A percentile compares a stretch with the other conserved stretches of the same genome.
Conservation (phyloP, 2,797 vertebrate species). For the Streptopelia turtur region DNA sequence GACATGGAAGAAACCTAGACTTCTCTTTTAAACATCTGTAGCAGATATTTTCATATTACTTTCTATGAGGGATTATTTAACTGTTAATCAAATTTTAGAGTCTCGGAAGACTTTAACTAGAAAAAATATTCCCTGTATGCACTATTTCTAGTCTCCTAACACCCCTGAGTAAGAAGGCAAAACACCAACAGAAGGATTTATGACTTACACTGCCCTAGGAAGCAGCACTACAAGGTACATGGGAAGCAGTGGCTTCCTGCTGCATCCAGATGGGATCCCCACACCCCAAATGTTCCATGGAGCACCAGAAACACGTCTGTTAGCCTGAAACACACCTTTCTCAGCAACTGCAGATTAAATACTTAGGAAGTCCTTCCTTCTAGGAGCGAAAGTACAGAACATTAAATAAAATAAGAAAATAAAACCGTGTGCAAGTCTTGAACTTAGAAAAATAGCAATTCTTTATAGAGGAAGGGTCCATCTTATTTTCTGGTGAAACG, state of each 20-base stretch:
- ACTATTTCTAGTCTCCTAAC: background rate
- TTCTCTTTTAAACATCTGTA: background rate
- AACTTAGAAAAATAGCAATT: background rate
- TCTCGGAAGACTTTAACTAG: background rate
- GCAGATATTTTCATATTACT: background rate
- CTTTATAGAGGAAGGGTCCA: background rate
- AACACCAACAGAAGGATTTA: background rate
- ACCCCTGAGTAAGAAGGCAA: background rate
- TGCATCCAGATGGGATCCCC: background rate
- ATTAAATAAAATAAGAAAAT: background rate
- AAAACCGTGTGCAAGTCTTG: background rate
- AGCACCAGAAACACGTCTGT: accelerated
- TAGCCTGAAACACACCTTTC: background rate
- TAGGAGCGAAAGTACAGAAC: background rate
- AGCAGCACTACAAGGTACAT: background rate
- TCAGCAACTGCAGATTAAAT: background rate
- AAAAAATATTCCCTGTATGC: background rate
- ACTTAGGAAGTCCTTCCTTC: background rate
- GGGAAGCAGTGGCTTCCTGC: background rate
- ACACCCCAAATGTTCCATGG: background rate
- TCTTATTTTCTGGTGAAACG: background rate
- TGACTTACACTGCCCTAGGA: background rate
- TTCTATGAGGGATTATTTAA: background rate
- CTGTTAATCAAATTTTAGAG: background rate
- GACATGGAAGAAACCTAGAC: background rate